Conservation (phyloP, 1,140 invertebrate genomes). For the Octopus sinensis region DNA sequence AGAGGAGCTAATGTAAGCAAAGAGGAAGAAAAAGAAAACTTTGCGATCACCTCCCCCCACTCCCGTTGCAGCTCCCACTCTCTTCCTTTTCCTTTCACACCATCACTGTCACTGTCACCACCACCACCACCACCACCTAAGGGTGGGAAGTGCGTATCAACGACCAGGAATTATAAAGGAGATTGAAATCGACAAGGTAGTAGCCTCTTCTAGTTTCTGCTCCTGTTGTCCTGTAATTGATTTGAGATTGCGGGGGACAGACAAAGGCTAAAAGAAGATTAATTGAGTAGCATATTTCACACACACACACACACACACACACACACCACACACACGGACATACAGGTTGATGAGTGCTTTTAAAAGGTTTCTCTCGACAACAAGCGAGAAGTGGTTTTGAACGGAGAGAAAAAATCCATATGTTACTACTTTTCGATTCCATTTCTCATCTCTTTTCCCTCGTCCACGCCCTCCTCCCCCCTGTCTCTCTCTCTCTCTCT, state of each 20-base stretch:
- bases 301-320: slow-evolving; percentile 14
- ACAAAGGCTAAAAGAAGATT: neutral
- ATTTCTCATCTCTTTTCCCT: neutral
- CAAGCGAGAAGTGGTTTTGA: neutral
- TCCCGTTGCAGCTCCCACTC: no score
- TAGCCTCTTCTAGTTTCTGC: neutral
- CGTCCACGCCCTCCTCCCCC: neutral
- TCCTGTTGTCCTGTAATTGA: neutral
- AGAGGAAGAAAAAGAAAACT: no score
- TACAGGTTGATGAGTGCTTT: neutral
- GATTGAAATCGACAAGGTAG: neutral
- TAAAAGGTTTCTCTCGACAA: neutral
- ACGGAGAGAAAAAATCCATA: neutral
- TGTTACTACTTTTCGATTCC: neutral
- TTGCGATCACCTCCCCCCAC: no score
- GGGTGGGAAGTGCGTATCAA: neutral
- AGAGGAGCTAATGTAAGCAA: no score
- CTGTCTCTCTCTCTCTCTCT: neutral
- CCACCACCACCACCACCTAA: neutral
- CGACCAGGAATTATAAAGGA: neutral
- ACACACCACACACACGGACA: neutral
- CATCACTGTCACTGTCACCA: neutral
- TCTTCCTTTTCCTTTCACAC: no score
- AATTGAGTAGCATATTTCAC: neutral
- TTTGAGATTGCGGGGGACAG: neutral